Base-by-base conservation (phyloP, 2,888 invertebrate genomes). In the Tipula confusa region DNA sequence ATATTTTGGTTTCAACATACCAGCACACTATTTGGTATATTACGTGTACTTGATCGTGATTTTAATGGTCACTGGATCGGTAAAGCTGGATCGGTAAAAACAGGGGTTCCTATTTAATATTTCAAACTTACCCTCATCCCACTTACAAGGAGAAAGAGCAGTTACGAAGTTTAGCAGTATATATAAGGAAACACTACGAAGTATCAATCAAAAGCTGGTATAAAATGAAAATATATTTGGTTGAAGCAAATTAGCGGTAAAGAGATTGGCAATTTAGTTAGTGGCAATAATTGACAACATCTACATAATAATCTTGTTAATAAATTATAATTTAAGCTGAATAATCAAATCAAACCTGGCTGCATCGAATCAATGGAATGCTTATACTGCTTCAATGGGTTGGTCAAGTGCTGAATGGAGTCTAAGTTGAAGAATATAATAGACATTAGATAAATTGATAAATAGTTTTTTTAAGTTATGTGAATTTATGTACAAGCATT, bases 331-430 rank as follows among this genome's bases (percentile, higher is more conserved):
- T 64, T 3, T 24, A 38, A 64, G 64, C 64, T 64, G 64, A 64
- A 64, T 24, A 64, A 24, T 24, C n/a, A 64, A 64, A 64, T 64
- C 64, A 64, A 64, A 64, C 64, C 64, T 64, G 64, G 64, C 24
- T 64, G 64, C 64, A 64, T 24, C 64, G 64, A 64, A 3, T 64
- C 64, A 64, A 64, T 9, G 64, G 64, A 64, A 64, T 64, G 64
- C 64, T 64, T 64, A 64, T 64, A 64, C 64, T 64, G 64, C 64
- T 64, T 64, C 64, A 64, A 64, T 64, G 64, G 64, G 24, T 64
- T 64, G 64, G 24, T 64, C 64, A 64, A 64, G 64, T 64, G 64
- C 7, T 64, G 64, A 64, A 64, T 24, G 24, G 64, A 64, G 64
- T 64, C 64, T 64, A 64, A 24, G 64, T 64, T 64, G 64, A 64